Conservation (phyloP, 1,140 invertebrate genomes). For the Tetraneura akinire region DNA sequence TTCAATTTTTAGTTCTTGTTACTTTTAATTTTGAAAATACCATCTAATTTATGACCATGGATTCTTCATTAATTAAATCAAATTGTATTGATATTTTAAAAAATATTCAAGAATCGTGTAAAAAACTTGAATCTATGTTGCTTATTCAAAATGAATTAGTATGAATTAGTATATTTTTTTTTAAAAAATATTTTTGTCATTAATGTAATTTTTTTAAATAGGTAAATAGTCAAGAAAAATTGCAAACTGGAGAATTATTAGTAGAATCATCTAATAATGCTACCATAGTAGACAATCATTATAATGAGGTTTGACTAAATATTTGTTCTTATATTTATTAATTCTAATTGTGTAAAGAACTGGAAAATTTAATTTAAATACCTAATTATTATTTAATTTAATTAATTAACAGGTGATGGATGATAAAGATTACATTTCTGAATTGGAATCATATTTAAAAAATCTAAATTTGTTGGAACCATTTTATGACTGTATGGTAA, state of each 20-base stretch:
- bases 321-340: not conserved
- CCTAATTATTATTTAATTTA: not conserved
- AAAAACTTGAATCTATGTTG: not conserved
- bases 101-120: slow-evolving; percentile 19
- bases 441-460: slow-evolving; percentile 35
- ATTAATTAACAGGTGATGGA: not conserved
- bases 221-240: not conserved
- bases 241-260: not conserved
- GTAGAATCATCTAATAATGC: no score
- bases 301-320: slow-evolving; percentile 2
- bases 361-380: no score
- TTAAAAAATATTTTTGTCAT: not conserved
- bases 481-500: slow-evolving; percentile 25
- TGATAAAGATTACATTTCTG: slow-evolving; percentile 6
- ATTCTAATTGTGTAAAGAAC: no score
- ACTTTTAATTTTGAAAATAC: no score
- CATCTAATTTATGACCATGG: not conserved
- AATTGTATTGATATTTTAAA: slow-evolving; percentile 6
- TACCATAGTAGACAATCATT: not conserved
- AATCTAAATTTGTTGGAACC: slow-evolving; percentile 31
- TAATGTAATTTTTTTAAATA: not conserved
- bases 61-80: not conserved
- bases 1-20: no score
- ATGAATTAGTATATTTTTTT: not conserved
- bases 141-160: not conserved